Evolutionary conservation across 2,113 vertebrate species (phyloP), one percentile per base, ranked within the genome.

Genomic region (Promerops cafer): DNA sequence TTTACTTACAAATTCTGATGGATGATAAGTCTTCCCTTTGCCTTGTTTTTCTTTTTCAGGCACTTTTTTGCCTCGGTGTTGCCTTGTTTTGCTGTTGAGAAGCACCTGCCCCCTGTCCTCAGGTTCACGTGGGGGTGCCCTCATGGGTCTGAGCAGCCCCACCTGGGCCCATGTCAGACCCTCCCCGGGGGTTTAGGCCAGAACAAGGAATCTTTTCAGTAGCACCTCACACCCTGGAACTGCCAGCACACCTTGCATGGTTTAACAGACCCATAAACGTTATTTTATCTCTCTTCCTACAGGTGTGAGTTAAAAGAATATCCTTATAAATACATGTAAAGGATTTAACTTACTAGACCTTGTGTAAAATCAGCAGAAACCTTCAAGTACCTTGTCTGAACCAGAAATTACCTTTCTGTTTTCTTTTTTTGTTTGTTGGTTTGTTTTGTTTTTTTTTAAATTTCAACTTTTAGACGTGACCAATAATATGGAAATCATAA

Each of bases 51-150:
- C 9, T 61, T 64, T 22, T 33, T 24, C 23, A 6, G 8, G 8
- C 5, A 7, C 4, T 54, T 70, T 70, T 79, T 24, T 24, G 2
- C 20, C 16, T 22, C 6, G 3, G 5, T 4, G 1, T 2, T 35
- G 1, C 1, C 0, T 0, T 10, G 3, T 21, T 30, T 70, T 31
- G 11, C 2, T 59, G 5, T 23, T 10, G 2, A 11, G 74, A 74
- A 61, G 1, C 7, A 17, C 0, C 26, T 42, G 10, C 13, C 1
- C 1, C 0, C 14, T 47, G 3, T 37, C 11, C 20, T 19, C n/a
- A 26, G 30, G 20, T 40, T 71, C 3, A 7, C 37, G 7, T 4
- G 31, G 5, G 28, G 24, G 7, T 64, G 74, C n/a, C 30, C 69
- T 30, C 39, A 40, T 7, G 4, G 3, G 17, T 7, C 50, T 61